Conservation (phyloP, 2,888 invertebrate species). For the Glomeris marginata region DNA sequence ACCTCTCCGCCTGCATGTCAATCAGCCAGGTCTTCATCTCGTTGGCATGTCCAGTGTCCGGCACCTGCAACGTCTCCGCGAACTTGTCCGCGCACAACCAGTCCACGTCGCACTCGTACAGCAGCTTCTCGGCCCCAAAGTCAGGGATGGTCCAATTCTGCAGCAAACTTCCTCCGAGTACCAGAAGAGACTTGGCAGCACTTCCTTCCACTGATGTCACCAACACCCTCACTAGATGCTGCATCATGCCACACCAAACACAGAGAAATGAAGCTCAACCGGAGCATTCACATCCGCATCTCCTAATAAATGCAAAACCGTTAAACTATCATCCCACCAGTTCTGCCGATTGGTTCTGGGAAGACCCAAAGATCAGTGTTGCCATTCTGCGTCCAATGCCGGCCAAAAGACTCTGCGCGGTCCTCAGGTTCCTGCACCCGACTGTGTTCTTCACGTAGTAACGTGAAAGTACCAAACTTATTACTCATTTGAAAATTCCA, state of each 20-base stretch:
- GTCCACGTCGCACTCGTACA: constrained; percentile 60
- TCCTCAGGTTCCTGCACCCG: constrained; percentile 27
- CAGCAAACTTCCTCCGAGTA: constrained; percentile 58
- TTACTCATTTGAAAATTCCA: background rate
- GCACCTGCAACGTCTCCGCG: constrained; percentile 33
- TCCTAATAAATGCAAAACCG: background rate
- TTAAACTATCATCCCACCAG: no score
- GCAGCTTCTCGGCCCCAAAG: constrained; percentile 45
- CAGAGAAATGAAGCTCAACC: background rate
- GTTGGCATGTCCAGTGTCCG: constrained; percentile 29
- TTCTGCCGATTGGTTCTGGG: constrained; percentile 29
- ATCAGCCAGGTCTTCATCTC: constrained; percentile 55
- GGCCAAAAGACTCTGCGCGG: constrained; percentile 44
- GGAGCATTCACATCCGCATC: background rate
- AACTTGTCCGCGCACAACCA: constrained; percentile 53
- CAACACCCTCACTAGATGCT: constrained; percentile 51
- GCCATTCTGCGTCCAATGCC: constrained; percentile 70
- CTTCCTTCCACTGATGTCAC: constrained; percentile 28
- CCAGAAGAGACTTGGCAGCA: constrained; percentile 44
- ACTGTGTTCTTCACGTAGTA: constrained; percentile 29
- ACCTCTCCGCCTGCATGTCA: constrained; percentile 56
- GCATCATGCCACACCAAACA: background rate
- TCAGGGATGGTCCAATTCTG: constrained; percentile 64
- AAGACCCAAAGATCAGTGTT: constrained; percentile 57
- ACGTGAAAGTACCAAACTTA: constrained; percentile 3